These are phyloP conservation scores for Perccottus glenii DNA, from an alignment of 2,113 vertebrate species.

Conservation along the genomic window DNA sequence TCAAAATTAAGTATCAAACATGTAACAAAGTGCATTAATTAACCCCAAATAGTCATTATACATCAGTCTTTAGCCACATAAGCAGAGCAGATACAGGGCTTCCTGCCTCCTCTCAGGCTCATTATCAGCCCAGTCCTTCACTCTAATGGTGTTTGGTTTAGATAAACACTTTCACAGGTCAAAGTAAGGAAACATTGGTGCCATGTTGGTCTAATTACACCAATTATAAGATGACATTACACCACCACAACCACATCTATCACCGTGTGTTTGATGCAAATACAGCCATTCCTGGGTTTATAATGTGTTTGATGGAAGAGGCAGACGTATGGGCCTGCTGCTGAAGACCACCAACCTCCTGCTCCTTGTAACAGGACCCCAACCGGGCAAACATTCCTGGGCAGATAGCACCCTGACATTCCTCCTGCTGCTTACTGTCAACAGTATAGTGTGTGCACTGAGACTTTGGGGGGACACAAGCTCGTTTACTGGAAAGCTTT, in stretches of 20 bases:
- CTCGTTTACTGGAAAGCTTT: conserved; percentile 55
- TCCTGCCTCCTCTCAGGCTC: not conserved
- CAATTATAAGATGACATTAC: too few relatives aligned
- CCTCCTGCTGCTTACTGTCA: conserved; percentile 71
- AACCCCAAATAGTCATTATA: too few relatives aligned
- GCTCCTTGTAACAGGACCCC: conserved; percentile 63
- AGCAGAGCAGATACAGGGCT: not conserved
- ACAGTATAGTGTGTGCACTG: conserved; percentile 29
- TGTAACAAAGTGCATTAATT: too few relatives aligned
- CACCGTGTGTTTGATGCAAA: not conserved
- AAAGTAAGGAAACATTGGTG: not conserved
- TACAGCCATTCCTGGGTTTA: not conserved
- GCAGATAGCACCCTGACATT: conserved; percentile 67
- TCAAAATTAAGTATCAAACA: too few relatives aligned
- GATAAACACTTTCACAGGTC: conserved; percentile 17
- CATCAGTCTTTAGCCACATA: not conserved
- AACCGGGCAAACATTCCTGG: conserved; percentile 71
- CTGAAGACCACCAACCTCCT: conserved; percentile 31
- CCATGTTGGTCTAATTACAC: not conserved
- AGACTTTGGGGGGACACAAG: not conserved
- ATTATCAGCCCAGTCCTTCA: conserved; percentile 10
- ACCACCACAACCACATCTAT: too few relatives aligned
- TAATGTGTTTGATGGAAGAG: conserved; percentile 6
- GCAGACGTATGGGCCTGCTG: conserved; percentile 11
- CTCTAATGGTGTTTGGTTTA: conserved; percentile 15